A percentile compares a stretch with the other conserved stretches of the same genome.
Conservation (phyloP, 2,888 invertebrate species). For the Tenthredo amoena region DNA sequence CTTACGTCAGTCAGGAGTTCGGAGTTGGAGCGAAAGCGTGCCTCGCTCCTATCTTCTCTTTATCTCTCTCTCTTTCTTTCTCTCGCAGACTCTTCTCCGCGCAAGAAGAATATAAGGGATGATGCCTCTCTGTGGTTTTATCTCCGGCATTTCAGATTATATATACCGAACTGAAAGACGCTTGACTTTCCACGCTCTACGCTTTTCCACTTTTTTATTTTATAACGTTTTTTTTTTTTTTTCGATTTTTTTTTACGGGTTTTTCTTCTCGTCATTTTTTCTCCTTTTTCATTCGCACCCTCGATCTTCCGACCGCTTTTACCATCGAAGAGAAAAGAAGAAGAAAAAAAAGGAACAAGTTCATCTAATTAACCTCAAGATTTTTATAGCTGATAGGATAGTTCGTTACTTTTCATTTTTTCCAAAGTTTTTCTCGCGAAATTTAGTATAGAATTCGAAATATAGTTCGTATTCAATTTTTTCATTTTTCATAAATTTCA, state of each 20-base stretch:
- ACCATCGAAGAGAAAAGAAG: not conserved
- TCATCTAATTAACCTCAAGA: not conserved
- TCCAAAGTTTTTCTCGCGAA: not conserved
- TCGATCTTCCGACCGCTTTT: not conserved
- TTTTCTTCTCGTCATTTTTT: not conserved
- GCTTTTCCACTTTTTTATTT: not conserved
- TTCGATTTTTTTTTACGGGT: not conserved
- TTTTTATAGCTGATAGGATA: not conserved
- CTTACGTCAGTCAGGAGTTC: not conserved
- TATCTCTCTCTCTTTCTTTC: not conserved
- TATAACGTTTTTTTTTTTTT: not conserved
- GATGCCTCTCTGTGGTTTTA: not conserved
- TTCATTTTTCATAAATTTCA: not conserved
- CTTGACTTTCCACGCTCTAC: not conserved
- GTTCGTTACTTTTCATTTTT: not conserved
- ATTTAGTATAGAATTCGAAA: no score
- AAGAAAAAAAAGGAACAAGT: not conserved
- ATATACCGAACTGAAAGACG: not conserved
- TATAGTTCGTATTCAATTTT: no score
- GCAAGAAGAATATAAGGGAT: not conserved
- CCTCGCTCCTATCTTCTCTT: not conserved
- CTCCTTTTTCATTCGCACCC: not conserved
- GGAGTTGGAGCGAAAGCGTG: not conserved
- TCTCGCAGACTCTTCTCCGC: not conserved
- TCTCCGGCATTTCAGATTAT: constrained; percentile 6